Conservation (phyloP, 2,888 invertebrate genomes). For the Drosophila paranaensis region DNA sequence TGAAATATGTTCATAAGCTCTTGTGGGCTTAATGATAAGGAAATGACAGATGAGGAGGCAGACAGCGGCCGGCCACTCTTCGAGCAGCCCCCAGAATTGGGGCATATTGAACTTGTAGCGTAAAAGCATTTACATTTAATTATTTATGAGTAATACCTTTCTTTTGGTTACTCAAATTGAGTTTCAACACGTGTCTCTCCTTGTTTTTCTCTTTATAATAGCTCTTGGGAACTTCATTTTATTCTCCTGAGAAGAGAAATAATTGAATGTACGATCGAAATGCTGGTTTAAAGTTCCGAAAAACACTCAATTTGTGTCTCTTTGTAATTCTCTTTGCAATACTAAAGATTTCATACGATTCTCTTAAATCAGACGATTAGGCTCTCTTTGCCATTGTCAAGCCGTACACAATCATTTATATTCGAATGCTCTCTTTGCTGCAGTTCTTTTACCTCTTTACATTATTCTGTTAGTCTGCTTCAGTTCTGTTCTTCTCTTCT, state of each 20-base stretch:
- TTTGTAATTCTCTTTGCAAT: no score
- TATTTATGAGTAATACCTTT: not conserved
- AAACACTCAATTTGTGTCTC: no score
- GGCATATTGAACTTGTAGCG: not conserved
- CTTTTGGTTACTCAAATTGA: not conserved
- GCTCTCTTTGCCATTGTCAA: no score
- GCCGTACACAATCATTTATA: no score
- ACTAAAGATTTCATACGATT: no score
- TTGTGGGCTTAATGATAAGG: constrained; percentile 47
- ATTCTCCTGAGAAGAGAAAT: not conserved
- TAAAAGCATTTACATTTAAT: constrained; percentile 2
- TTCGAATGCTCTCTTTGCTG: no score
- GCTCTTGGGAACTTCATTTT: not conserved
- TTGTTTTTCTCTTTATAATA: not conserved
- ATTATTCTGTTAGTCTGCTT: no score
- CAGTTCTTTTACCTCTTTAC: no score
- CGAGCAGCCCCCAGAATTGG: not conserved
- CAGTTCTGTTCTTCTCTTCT: no score
- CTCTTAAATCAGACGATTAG: no score
- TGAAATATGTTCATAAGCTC: constrained; percentile 47
- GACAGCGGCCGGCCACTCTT: not conserved
- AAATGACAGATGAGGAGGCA: constrained; percentile 41
- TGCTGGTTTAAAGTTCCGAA: no score
- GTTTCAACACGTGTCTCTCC: not conserved
- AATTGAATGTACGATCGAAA: not conserved